These are phyloP conservation scores for Lepeophtheirus nordmannii DNA, from an alignment of 2,888 invertebrate species.

Conservation along the genomic window DNA sequence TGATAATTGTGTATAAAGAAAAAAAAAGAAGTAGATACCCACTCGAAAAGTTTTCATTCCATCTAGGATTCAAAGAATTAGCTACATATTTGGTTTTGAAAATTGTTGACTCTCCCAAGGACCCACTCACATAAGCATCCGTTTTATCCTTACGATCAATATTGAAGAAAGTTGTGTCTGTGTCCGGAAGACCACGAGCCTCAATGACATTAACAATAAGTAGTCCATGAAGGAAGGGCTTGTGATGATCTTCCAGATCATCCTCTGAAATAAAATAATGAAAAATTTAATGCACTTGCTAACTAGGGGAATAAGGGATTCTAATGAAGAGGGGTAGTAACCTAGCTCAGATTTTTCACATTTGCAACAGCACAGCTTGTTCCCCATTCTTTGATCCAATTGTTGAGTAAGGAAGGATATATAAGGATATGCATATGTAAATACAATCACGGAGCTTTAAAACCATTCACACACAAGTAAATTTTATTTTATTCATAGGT, in stretches of 20 bases:
- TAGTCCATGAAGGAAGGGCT: conserved; percentile 27
- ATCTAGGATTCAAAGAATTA: conserved; percentile 28
- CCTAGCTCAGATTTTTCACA: too few relatives aligned
- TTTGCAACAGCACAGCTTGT: too few relatives aligned
- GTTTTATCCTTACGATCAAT: conserved; percentile 27
- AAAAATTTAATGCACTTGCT: neutral
- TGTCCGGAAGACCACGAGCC: conserved; percentile 28
- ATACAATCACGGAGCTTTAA: too few relatives aligned
- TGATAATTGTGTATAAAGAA: too few relatives aligned
- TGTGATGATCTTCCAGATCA: conserved; percentile 18
- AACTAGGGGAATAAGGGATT: too few relatives aligned
- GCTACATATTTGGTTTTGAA: conserved; percentile 28
- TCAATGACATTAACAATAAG: conserved; percentile 27
- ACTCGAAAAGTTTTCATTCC: conserved; percentile 28
- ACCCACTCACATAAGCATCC: conserved; percentile 28
- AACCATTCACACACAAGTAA: too few relatives aligned
- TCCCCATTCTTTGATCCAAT: too few relatives aligned
- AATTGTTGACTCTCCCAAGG: conserved; percentile 27
- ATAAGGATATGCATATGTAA: too few relatives aligned
- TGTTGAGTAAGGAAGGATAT: too few relatives aligned
- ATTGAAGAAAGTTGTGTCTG: conserved; percentile 28
- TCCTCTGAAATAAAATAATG: conserved; percentile 8
- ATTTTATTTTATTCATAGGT: too few relatives aligned
- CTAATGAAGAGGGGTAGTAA: too few relatives aligned
- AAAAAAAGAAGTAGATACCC: neutral